Conservation (phyloP, 2,797 vertebrate genomes). For the Avahi laniger region DNA sequence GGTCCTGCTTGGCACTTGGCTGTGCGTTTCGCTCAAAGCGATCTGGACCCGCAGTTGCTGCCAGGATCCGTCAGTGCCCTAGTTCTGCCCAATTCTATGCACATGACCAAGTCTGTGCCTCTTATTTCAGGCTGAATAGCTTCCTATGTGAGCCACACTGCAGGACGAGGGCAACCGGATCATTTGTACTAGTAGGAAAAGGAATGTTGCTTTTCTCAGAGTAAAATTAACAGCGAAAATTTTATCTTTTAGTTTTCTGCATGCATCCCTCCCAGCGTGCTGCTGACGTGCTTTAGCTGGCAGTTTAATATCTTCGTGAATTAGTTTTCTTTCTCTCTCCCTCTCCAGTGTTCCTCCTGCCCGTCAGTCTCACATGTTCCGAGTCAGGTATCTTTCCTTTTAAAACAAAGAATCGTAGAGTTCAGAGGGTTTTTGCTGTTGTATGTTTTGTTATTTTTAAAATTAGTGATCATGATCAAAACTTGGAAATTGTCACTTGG, state of each 20-base stretch:
- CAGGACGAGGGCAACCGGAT: rapidly evolving
- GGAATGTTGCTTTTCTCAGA: neutral
- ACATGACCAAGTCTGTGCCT: rapidly evolving
- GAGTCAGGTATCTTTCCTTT: neutral
- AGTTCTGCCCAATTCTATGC: neutral
- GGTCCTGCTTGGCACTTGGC: neutral
- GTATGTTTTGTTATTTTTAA: neutral
- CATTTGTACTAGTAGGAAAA: neutral
- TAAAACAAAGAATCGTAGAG: neutral
- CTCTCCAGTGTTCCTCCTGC: rapidly evolving
- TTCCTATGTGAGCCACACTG: rapidly evolving
- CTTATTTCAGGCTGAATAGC: neutral
- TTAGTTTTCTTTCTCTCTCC: no score
- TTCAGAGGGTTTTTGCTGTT: neutral
- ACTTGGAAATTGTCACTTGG: neutral
- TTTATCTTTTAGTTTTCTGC: neutral
- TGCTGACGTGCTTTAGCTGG: no score
- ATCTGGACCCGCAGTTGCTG: neutral
- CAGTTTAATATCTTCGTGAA: neutral
- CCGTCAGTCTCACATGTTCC: no score
- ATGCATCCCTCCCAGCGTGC: rapidly evolving
- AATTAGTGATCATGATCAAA: neutral
- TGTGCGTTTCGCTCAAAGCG: rapidly evolving
- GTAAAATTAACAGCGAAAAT: neutral
- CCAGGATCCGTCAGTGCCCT: neutral